Percentiles rank a stretch among this genome's conserved stretches.
phyloP scores from a whole-genome alignment of 2,888 invertebrate species.

The Disparrhopalites patrizii region DNA sequence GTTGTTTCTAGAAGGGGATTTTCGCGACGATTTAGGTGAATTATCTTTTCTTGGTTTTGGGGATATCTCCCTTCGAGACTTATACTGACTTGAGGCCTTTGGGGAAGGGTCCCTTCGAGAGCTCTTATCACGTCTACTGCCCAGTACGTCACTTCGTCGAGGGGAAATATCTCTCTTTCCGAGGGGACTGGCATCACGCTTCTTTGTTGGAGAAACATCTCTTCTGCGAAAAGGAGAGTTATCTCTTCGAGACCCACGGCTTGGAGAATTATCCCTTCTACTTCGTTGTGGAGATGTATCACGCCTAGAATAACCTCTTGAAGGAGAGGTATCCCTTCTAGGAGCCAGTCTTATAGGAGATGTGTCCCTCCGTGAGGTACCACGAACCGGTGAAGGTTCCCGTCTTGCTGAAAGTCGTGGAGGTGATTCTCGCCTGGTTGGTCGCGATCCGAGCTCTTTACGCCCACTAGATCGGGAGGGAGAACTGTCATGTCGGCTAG shows the following conservation, averaged over 20 bases:
- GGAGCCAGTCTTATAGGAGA: slow-evolving; percentile 16
- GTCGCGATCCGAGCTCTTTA: neutral
- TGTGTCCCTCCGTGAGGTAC: neutral
- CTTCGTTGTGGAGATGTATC: slow-evolving; percentile 7
- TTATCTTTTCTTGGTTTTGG: slow-evolving; percentile 1
- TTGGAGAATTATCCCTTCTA: slow-evolving; percentile 17
- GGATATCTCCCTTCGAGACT: neutral
- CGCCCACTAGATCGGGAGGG: neutral
- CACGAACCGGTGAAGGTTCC: neutral
- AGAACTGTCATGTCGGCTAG: slow-evolving; percentile 5
- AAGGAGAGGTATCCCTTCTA: neutral
- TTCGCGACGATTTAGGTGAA: slow-evolving; percentile 12
- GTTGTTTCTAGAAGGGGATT: slow-evolving; percentile 6
- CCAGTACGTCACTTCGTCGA: neutral
- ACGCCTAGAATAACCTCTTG: neutral
- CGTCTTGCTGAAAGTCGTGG: neutral
- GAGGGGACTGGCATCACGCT: neutral
- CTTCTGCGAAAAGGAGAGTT: neutral
- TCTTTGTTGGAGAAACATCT: neutral
- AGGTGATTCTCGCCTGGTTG: slow-evolving; percentile 1
- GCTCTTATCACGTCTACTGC: neutral
- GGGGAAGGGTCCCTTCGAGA: slow-evolving; percentile 9
- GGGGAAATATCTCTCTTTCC: slow-evolving; percentile 8
- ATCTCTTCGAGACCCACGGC: neutral
- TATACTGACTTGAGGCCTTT: slow-evolving; percentile 5